Evolutionary conservation across 1,140 invertebrate species (phyloP), one percentile per base, ranked within the genome.

Genomic region (Schlechtendalia chinensis): DNA sequence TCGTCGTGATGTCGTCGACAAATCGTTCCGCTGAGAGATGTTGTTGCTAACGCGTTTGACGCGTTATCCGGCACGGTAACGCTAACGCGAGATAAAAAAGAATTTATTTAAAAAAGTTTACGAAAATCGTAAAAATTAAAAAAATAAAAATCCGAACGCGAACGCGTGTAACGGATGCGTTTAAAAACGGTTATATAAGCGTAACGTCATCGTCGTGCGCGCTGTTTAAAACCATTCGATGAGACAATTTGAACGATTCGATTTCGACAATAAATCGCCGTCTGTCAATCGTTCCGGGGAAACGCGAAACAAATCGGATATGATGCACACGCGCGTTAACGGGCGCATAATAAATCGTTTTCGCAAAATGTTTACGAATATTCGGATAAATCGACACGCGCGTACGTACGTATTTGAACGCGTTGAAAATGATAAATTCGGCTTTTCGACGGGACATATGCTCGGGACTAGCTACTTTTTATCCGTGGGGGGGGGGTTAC

Each of bases 221-320:
- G n/a, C n/a, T n/a, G 8, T n/a, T 32, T 17, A 65, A 45, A 22
- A 58, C 29, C 29, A 16, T 67, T 67, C 63, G 63, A 39, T 67
- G 22, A n/a, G n/a, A 67, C 63, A n/a, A 67, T 63, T 45, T 45
- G 63, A 67, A 67, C n/a, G 63, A 39, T 67, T 67, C n/a, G 32
- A 67, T 67, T 67, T n/a, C n/a, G 32, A 67, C 39, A 39, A 67
- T 67, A 67, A 67, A 67, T 67, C 63, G 63, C 32, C 32, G 22
- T 69, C 65, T 24, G 63, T 69, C 65, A 47, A 69, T 47, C 32
- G 32, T 47, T 45, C 65, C 39, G 65, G 22, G 39, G 47, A 47
- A 69, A 69, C 65, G 39, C 14, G 45, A 69, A 69, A 47, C 65
- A 47, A 47, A 69, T 69, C 24, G 45, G 65, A 69, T 47, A 65